A percentile compares a stretch with the other conserved stretches of the same genome.
phyloP scores from a whole-genome alignment of 2,797 vertebrate species.

The Liasis olivaceus region DNA sequence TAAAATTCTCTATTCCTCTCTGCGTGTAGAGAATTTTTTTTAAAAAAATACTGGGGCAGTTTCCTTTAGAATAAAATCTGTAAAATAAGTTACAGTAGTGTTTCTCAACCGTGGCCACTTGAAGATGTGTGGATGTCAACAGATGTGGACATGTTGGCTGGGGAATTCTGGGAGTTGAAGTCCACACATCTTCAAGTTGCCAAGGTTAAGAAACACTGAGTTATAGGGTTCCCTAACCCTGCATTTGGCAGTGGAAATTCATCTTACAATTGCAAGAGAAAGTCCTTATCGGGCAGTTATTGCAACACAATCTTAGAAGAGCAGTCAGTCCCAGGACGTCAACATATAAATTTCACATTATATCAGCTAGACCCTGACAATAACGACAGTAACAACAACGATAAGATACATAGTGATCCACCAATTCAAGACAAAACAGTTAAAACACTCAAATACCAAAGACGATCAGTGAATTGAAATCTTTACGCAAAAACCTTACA shows the following conservation, averaged over 20 bases:
- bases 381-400: background rate
- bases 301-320: background rate
- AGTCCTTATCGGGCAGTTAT: background rate
- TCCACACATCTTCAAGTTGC: no score
- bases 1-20: background rate
- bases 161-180: no score
- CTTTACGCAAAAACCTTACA: background rate
- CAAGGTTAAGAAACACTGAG: no score
- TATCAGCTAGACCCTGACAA: background rate
- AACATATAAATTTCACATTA: background rate
- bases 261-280: background rate
- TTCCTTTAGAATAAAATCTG: background rate
- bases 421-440: background rate
- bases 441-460: background rate
- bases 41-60: background rate
- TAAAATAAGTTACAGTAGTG: background rate
- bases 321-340: background rate
- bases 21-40: background rate
- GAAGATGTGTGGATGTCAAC: no score
- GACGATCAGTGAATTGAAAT: background rate
- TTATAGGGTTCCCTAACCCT: background rate
- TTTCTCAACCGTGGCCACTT: no score
- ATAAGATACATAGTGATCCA: background rate
- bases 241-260: background rate
- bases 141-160: no score